Conservation (phyloP, 2,113 vertebrate species). For the Labrus mixtus region DNA sequence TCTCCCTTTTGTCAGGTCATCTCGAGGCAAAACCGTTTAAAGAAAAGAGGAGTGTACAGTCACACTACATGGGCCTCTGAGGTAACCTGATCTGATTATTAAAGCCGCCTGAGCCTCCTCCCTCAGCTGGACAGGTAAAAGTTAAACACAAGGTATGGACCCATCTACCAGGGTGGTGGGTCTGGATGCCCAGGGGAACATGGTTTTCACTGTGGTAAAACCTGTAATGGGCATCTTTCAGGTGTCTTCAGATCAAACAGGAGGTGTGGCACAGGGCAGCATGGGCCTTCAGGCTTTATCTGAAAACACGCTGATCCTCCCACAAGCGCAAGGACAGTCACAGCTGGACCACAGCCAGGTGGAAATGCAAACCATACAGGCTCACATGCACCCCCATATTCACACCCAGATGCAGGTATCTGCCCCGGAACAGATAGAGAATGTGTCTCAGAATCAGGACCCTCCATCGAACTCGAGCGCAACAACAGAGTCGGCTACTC, state of each 20-base stretch:
- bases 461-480: constrained; percentile 10
- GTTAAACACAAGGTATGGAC: constrained; percentile 65
- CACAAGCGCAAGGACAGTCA: constrained; percentile 57
- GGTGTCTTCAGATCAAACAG: constrained; percentile 69
- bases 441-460: constrained; percentile 60
- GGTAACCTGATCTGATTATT: constrained; percentile 31
- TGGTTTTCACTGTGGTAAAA: constrained; percentile 78
- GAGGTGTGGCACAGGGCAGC: constrained; percentile 33
- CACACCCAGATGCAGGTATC: constrained; percentile 71
- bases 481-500: constrained; percentile 29
- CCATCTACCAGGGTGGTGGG: constrained; percentile 62
- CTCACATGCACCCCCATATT: constrained; percentile 62
- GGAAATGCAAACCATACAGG: constrained; percentile 70
- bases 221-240: constrained; percentile 80
- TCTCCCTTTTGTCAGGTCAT: constrained; percentile 2
- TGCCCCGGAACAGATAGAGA: constrained; percentile 28
- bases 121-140: background rate
- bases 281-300: constrained; percentile 65
- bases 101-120: constrained; percentile 5
- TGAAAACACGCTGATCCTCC: constrained; percentile 66
- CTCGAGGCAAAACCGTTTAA: constrained; percentile 14
- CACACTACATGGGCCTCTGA: constrained; percentile 18
- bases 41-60: background rate
- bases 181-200: constrained; percentile 76
- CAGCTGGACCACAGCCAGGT: constrained; percentile 63